Base-by-base conservation (phyloP, 2,113 vertebrate genomes). In the Notarius quadriscutis region DNA sequence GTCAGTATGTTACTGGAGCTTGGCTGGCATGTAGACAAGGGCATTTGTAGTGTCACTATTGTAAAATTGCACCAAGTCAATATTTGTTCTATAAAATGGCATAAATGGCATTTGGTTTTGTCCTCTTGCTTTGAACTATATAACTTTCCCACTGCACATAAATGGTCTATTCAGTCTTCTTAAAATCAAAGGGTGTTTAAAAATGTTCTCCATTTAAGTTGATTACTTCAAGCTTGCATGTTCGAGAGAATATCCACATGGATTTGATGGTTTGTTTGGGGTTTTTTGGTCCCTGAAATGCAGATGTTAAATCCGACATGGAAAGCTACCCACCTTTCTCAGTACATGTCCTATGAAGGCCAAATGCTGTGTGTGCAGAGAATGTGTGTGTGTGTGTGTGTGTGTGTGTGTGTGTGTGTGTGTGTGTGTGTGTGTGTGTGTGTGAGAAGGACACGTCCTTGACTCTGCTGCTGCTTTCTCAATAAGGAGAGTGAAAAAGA, bases 341-440 rank as follows among this genome's bases (percentile, higher is more conserved):
- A 62, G 7, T 50, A 34, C 72, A 15, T 86, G 17, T 25, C 41
- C 27, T 51, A 27, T 17, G 75, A 27, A 78, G 75, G 14, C 75
- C 25, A 27, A 78, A 50, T 67, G 17, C 58, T 27, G 27, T 81
- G 77, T 81, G n/a, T 2, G n/a, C 27, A 48, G 87, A 81, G 90
- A 92, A 90, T 91, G 88, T 90, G 90, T 82, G 87, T 92, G 81
- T 92, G 94, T 88, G 65, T 57, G 89, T 91, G 91, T 17, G 57
- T 18, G 18, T 30, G 79, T 57, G 84, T 81, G 81, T 50, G 86
- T 92, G 58, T 58, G 91, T 93, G 87, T 93, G 90, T 82, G 87
- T 92, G 81, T 92, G 94, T 88, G 65, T 57, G 89, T 91, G 91
- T 17, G 57, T 18, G 18, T 30, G 79, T 57, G 84, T 81, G 81